Evolutionary conservation across 1,140 invertebrate genomes (phyloP).

Genomic region (Drosophila pandora): DNA sequence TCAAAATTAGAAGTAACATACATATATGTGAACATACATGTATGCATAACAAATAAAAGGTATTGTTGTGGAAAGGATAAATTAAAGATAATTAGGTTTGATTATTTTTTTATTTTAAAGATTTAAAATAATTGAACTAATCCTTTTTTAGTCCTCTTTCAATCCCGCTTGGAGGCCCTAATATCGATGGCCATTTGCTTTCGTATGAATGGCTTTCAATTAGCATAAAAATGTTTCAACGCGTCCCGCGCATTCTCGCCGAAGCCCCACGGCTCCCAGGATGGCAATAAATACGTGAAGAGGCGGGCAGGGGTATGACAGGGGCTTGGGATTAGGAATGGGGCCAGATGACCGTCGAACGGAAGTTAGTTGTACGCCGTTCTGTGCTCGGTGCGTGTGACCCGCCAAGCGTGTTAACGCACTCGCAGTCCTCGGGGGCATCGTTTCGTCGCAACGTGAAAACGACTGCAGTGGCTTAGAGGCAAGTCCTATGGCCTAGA

Average conservation of each 20-base stretch:
- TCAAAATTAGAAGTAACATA: too few species aligned
- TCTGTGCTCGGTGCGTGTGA: slow-evolving; percentile 22
- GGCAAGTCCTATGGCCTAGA: slow-evolving; percentile 30
- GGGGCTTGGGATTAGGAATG: neutral
- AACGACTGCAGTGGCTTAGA: slow-evolving; percentile 45
- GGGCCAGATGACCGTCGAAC: slow-evolving; percentile 3
- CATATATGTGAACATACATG: too few species aligned
- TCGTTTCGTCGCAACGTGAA: slow-evolving; percentile 47
- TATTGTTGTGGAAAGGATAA: too few species aligned
- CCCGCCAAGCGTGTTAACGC: slow-evolving; percentile 45
- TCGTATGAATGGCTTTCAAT: slow-evolving; percentile 75
- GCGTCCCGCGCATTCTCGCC: slow-evolving; percentile 33
- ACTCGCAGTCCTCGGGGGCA: slow-evolving; percentile 46
- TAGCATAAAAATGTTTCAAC: slow-evolving; percentile 76
- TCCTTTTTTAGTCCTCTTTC: slow-evolving; percentile 1
- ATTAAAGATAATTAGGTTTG: too few species aligned
- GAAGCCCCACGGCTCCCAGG: slow-evolving; percentile 46
- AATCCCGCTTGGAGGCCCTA: slow-evolving; percentile 11
- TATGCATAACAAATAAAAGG: too few species aligned
- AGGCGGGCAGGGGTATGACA: neutral
- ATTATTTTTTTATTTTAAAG: too few species aligned
- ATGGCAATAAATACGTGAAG: slow-evolving; percentile 50
- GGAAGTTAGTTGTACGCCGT: slow-evolving; percentile 11
- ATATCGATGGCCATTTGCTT: slow-evolving; percentile 67
- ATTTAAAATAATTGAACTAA: too few species aligned